phyloP scores from a whole-genome alignment of 2,888 invertebrate genomes.

The Doris montereyensis region DNA sequence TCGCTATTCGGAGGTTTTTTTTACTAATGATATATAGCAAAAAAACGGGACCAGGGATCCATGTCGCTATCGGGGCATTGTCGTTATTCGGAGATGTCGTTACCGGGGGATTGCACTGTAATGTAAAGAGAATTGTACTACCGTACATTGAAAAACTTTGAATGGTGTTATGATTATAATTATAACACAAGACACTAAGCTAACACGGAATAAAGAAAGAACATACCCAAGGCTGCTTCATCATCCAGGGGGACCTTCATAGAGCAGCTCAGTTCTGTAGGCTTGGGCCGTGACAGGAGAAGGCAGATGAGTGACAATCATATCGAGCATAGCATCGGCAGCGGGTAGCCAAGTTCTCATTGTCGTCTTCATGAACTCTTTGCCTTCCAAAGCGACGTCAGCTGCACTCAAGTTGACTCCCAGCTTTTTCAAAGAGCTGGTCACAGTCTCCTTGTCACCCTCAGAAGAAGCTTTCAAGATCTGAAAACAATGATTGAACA shows the following conservation, averaged over 20 bases:
- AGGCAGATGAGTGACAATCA: conserved; percentile 99
- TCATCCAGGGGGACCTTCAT: conserved; percentile 98
- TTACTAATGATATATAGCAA: too few relatives aligned
- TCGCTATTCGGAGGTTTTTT: too few relatives aligned
- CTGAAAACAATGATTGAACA: conserved; percentile 43
- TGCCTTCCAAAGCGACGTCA: conserved; percentile 94
- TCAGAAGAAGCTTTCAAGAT: conserved; percentile 52
- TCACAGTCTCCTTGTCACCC: conserved; percentile 82
- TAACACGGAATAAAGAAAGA: too few relatives aligned
- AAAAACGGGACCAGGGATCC: too few relatives aligned
- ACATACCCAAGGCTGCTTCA: conserved; percentile 88
- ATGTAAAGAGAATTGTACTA: too few relatives aligned
- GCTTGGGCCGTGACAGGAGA: conserved; percentile 98
- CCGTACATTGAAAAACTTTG: too few relatives aligned
- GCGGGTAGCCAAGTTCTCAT: conserved; percentile 99
- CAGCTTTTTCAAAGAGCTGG: conserved; percentile 88
- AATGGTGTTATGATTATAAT: too few relatives aligned
- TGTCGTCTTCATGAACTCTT: conserved; percentile 92
- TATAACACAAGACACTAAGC: too few relatives aligned
- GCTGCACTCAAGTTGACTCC: conserved; percentile 92
- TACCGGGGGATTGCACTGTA: too few relatives aligned
- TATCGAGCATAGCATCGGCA: conserved; percentile 98
- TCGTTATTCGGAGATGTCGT: too few relatives aligned
- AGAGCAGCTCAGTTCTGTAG: conserved; percentile 99
- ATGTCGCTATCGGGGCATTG: too few relatives aligned